Evolutionary conservation across 2,888 invertebrate genomes (phyloP), one percentile per base, ranked within the genome.

Genomic region (Temnothorax unifasciatus): DNA sequence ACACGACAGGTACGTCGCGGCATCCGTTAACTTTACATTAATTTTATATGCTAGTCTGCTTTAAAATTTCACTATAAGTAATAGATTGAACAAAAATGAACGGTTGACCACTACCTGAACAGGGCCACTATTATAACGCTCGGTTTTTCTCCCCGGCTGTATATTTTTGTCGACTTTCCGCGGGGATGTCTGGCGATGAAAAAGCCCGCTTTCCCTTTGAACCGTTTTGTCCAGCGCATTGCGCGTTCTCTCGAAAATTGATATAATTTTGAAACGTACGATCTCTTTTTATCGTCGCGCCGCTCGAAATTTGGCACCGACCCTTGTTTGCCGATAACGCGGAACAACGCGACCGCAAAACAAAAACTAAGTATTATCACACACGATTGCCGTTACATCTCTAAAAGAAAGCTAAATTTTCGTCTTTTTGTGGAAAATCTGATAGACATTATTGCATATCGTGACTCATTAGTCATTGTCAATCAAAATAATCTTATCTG

Each of bases 21-120:
- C 47, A 11, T 9, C 41, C 54, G 68, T 21, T 69, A 64, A 75
- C 71, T 74, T 59, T 50, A 61, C 57, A 61, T 71, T 77, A 85
- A 81, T 88, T 81, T 76, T 52, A 76, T 83, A 77, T 38, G 50
- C 54, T 71, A 75, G 73, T 82, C 47, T 9, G 13, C 44, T 47
- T 50, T 44, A 68, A 83, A 76, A 57, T 25, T 76, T 59, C 61
- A 71, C 52, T 64, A n/a, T 77, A 29, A 29, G 29, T 29, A 75
- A 88, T 86, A 82, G 71, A 82, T 88, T 75, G 68, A 83, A 88
- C 81, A 85, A 86, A 85, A 86, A 69, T 50, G 73, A 50, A 81
- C 68, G 21, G 50, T 34, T 84, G 77, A 50, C n/a, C n/a, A n/a
- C n/a, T n/a, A n/a, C n/a, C n/a, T n/a, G n/a, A n/a, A n/a, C 50